phyloP scores from a whole-genome alignment of 2,888 invertebrate species.

The Spisula subtruncata region DNA sequence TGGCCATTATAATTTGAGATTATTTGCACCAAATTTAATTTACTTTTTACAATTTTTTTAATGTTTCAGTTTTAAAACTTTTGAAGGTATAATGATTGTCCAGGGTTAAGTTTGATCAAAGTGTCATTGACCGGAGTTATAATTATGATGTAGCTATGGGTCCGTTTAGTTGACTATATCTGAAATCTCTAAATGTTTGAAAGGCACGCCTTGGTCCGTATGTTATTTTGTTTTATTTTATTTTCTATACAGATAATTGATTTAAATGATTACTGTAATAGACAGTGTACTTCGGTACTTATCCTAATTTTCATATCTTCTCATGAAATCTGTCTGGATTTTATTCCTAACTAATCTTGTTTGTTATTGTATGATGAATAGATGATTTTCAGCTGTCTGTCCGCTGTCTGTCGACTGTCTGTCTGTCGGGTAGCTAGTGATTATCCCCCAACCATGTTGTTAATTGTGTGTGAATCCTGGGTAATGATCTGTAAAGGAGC shows the following conservation, averaged over 20 bases:
- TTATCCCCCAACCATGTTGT: background rate
- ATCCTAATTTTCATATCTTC: conserved; percentile 24
- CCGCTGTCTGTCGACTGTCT: background rate
- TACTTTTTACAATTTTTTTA: too few relatives aligned
- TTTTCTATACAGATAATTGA: background rate
- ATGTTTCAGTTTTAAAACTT: too few relatives aligned
- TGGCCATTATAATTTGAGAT: too few relatives aligned
- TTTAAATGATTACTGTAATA: background rate
- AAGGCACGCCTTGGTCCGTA: background rate
- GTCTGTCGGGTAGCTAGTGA: background rate
- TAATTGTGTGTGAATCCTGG: conserved; percentile 37
- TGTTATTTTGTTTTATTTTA: background rate
- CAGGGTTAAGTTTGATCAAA: too few relatives aligned
- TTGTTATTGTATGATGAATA: background rate
- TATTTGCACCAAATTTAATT: too few relatives aligned
- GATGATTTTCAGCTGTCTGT: background rate
- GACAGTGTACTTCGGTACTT: background rate
- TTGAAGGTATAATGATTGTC: too few relatives aligned
- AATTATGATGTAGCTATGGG: background rate
- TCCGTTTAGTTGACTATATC: background rate
- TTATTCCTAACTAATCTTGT: background rate
- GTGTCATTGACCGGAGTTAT: too few relatives aligned
- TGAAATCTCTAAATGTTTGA: background rate
- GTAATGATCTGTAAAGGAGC: conserved; percentile 17
- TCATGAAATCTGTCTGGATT: background rate